Percentiles rank a stretch among this genome's conserved stretches.
These are phyloP conservation scores for Bufo gargarizans DNA, from an alignment of 2,113 vertebrate species.

Conservation along the genomic window DNA sequence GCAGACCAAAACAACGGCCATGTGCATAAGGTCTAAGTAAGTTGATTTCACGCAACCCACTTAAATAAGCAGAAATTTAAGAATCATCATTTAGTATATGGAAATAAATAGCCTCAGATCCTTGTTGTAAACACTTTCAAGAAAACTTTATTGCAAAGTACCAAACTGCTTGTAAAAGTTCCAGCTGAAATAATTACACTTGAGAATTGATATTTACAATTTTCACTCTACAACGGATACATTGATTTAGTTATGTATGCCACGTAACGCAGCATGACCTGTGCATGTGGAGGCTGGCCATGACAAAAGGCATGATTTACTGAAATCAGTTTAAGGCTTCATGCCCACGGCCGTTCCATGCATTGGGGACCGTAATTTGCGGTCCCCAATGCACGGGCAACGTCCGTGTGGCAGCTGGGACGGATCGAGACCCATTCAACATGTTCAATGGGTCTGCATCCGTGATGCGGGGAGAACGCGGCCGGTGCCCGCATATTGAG, in stretches of 20 bases:
- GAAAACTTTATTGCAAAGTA: slow-evolving; percentile 53
- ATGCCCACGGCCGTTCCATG: too few species aligned
- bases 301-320: slow-evolving; percentile 21
- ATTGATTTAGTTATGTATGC: slow-evolving; percentile 70
- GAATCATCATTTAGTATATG: background rate
- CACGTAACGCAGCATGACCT: slow-evolving; percentile 70
- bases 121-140: slow-evolving; percentile 19
- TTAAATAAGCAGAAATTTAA: background rate
- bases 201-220: slow-evolving; percentile 76
- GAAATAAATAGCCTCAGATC: background rate
- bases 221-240: slow-evolving; percentile 75
- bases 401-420: too few species aligned
- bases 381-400: too few species aligned
- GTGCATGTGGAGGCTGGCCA: background rate
- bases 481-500: too few species aligned
- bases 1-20: too few species aligned
- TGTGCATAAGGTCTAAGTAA: too few species aligned
- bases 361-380: too few species aligned
- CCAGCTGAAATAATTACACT: slow-evolving; percentile 63
- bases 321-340: background rate
- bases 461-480: too few species aligned
- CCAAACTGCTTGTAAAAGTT: slow-evolving; percentile 49
- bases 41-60: background rate
- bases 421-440: too few species aligned
- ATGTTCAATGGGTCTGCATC: too few species aligned